A percentile compares a stretch with the other conserved stretches of the same genome.
phyloP scores from a whole-genome alignment of 64 coral and sea anemone genomes.

The Cladopsammia gracilis region DNA sequence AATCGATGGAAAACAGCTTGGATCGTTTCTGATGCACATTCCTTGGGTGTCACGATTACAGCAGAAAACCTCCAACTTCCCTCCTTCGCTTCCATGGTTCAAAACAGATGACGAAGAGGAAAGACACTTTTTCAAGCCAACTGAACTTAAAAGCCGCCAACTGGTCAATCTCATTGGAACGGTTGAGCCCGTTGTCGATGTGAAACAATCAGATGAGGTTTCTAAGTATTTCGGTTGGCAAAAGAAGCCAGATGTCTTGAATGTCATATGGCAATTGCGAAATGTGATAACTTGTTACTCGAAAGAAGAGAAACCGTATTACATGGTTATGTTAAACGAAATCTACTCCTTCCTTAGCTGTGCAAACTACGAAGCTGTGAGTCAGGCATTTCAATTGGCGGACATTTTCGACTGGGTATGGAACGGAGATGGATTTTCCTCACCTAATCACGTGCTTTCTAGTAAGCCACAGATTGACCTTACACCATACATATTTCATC shows the following conservation, averaged over 20 bases:
- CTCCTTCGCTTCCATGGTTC: slow-evolving; percentile 43
- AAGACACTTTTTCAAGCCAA: slow-evolving; percentile 13
- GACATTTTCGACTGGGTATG: slow-evolving; percentile 78
- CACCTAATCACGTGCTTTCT: slow-evolving; percentile 56
- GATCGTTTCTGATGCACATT: slow-evolving; percentile 1
- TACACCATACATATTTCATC: slow-evolving; percentile 65
- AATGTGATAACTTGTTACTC: slow-evolving; percentile 69
- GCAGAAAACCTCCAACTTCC: slow-evolving; percentile 39
- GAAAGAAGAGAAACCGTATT: slow-evolving; percentile 68
- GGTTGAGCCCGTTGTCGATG: slow-evolving; percentile 38
- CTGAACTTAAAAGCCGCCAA: slow-evolving; percentile 48
- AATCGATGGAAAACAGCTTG: neutral
- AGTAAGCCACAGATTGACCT: slow-evolving; percentile 59
- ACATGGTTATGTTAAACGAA: slow-evolving; percentile 49
- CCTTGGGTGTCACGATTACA: slow-evolving; percentile 53
- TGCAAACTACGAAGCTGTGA: neutral
- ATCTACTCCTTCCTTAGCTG: slow-evolving; percentile 27
- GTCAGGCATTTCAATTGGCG: neutral
- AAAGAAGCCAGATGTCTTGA: slow-evolving; percentile 16
- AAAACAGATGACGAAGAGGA: neutral
- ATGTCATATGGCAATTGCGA: slow-evolving; percentile 59
- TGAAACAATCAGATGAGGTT: neutral
- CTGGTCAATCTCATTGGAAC: slow-evolving; percentile 68
- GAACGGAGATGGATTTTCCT: slow-evolving; percentile 93
- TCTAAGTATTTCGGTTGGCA: slow-evolving; percentile 75